These are phyloP conservation scores for Lasioglossum figueresi DNA, from an alignment of 2,888 invertebrate genomes.

Conservation along the genomic window DNA sequence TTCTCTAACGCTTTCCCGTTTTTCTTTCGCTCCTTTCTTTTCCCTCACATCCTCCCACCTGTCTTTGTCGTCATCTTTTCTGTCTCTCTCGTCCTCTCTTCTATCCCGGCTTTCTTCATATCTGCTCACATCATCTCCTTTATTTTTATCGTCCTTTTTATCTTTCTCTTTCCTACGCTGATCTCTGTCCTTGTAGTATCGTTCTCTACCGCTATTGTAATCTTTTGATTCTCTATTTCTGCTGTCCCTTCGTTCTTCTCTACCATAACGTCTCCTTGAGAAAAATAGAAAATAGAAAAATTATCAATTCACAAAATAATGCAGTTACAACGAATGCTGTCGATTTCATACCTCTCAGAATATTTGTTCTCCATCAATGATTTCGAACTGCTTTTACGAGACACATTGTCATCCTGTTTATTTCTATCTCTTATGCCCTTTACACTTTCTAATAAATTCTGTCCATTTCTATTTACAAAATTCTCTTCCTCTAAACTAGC, in stretches of 20 bases:
- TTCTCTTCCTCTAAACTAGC: slow-evolving; percentile 67
- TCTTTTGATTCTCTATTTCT: slow-evolving; percentile 56
- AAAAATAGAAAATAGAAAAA: slow-evolving; percentile 10
- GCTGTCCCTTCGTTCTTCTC: slow-evolving; percentile 68
- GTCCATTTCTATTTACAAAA: slow-evolving; percentile 50
- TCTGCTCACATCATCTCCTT: slow-evolving; percentile 48
- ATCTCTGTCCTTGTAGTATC: slow-evolving; percentile 53
- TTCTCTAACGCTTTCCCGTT: slow-evolving; percentile 56
- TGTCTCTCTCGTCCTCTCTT: slow-evolving; percentile 65
- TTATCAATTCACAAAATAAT: slow-evolving; percentile 11
- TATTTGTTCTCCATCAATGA: slow-evolving; percentile 57
- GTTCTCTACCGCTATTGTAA: slow-evolving; percentile 46
- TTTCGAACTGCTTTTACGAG: slow-evolving; percentile 46
- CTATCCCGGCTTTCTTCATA: slow-evolving; percentile 62
- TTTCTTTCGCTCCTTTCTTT: slow-evolving; percentile 59
- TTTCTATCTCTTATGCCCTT: slow-evolving; percentile 47
- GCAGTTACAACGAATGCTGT: neutral
- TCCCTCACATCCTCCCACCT: slow-evolving; percentile 53
- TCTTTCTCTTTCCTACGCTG: slow-evolving; percentile 56
- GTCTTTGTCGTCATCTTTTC: slow-evolving; percentile 59
- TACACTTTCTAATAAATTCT: slow-evolving; percentile 50
- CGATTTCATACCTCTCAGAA: slow-evolving; percentile 57
- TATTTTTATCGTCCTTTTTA: slow-evolving; percentile 62
- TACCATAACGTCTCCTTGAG: slow-evolving; percentile 70
- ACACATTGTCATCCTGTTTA: slow-evolving; percentile 46